These are phyloP conservation scores for Peromyscus melanophrys DNA, from an alignment of 2,797 vertebrate genomes.

Conservation along the genomic window DNA sequence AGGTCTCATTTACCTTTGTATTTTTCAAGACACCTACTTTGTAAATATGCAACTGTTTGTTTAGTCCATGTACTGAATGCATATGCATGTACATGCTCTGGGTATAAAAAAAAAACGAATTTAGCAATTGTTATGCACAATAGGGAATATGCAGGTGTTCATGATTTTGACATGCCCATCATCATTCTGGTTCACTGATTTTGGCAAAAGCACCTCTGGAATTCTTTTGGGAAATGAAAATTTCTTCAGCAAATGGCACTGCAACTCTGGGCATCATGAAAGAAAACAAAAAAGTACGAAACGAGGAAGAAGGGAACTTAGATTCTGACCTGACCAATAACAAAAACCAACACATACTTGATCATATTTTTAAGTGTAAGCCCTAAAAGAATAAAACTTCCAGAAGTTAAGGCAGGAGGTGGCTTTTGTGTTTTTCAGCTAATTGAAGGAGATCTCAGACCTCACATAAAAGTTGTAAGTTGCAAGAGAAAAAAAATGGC, in stretches of 20 bases:
- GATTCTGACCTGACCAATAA: neutral
- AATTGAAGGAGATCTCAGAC: conserved; percentile 35
- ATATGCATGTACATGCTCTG: neutral
- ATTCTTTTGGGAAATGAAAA: conserved; percentile 17
- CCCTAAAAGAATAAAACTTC: neutral
- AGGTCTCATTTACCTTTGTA: neutral
- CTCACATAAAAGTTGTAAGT: neutral
- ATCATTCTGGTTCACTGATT: conserved; percentile 31
- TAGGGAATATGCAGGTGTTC: neutral
- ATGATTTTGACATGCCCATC: conserved; percentile 2
- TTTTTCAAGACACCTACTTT: neutral
- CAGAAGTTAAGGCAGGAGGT: neutral
- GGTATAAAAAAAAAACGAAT: neutral
- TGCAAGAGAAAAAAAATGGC: neutral
- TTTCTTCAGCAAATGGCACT: neutral
- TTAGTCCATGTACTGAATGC: neutral
- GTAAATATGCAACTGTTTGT: neutral
- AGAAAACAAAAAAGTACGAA: neutral
- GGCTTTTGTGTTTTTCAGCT: conserved; percentile 32
- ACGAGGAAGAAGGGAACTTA: neutral
- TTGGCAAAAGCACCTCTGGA: conserved; percentile 10
- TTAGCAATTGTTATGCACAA: neutral
- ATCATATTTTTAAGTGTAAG: conserved; percentile 11
- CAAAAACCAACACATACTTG: neutral
- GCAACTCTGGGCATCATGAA: neutral